Evolutionary conservation across 2,113 vertebrate genomes (phyloP), one percentile per base, ranked within the genome.

Genomic region (Sorex araneus): DNA sequence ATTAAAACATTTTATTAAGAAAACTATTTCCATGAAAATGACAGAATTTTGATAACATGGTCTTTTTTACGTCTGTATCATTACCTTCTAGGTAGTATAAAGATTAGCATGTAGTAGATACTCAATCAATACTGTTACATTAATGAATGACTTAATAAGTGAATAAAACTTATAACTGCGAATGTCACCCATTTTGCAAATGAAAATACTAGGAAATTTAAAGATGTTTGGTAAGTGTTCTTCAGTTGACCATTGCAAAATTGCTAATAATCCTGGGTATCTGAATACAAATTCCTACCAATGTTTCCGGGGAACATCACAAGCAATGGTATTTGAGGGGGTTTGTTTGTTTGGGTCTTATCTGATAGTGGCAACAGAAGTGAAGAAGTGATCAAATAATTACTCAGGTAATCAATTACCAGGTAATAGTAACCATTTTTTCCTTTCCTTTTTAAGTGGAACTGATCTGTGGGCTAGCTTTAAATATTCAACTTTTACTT

Each of bases 61-160:
- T 6, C n/a, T 50, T 47, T 1, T 45, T n/a, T 25, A 63, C 0
- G 2, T 36, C 28, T 67, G 8, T 40, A 9, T 76, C 12, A 34
- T 82, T 83, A 45, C 15, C 16, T 76, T 27, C 57, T 30, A 74
- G 11, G 4, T 95, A 70, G 23, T 57, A 57, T 15, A 80, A 21
- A 27, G 32, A 40, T 4, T 11, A 12, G 21, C 25, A 28, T 11
- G 16, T n/a, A 50, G 67, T 2, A 73, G 21, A 71, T 43, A 40
- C 40, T 40, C 40, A 66, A 25, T 78, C 69, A 94, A 69, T 40
- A 50, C 13, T 76, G 15, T 47, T 63, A 36, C 0, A 10, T 71
- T 64, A 93, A 78, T 87, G 13, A 83, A 28, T 43, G 32, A 40
- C 30, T 90, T 88, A 40, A 36, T 50, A 4, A 47, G 86, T 70